A percentile compares a stretch with the other conserved stretches of the same genome.
These are phyloP conservation scores for Edolisoma coerulescens DNA, from an alignment of 2,113 vertebrate genomes.

Conservation along the genomic window DNA sequence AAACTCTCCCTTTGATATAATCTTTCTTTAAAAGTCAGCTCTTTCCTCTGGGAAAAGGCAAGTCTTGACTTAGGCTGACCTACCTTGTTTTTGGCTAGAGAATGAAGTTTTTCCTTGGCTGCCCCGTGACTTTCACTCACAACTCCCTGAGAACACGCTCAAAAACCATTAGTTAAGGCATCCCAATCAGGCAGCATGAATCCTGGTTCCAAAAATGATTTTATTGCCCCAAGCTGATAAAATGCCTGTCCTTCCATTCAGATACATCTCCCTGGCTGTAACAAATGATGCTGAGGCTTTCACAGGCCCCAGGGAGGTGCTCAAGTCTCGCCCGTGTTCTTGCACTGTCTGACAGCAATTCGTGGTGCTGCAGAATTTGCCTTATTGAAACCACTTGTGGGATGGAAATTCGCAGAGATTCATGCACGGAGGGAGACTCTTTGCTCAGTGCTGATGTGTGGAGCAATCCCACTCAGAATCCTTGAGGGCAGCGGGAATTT, in stretches of 20 bases:
- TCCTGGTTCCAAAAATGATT: neutral
- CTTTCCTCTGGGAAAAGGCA: conserved; percentile 58
- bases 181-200: neutral
- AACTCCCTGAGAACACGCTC: neutral
- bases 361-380: neutral
- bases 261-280: neutral
- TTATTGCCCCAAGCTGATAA: neutral
- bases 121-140: neutral
- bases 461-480: neutral
- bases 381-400: neutral
- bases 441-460: neutral
- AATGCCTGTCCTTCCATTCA: neutral
- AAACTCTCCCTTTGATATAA: neutral
- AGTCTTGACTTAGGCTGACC: conserved; percentile 13
- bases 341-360: neutral
- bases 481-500: neutral
- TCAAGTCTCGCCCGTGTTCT: accelerated
- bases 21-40: conserved; percentile 33
- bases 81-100: conserved; percentile 17
- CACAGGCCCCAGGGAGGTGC: neutral
- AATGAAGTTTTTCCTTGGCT: neutral
- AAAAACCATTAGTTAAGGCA: neutral
- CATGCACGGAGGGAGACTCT: neutral
- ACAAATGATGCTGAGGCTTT: neutral
- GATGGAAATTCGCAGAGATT: neutral